Evolutionary conservation across 1,140 invertebrate genomes (phyloP).

Genomic region (Nomia melanderi): DNA sequence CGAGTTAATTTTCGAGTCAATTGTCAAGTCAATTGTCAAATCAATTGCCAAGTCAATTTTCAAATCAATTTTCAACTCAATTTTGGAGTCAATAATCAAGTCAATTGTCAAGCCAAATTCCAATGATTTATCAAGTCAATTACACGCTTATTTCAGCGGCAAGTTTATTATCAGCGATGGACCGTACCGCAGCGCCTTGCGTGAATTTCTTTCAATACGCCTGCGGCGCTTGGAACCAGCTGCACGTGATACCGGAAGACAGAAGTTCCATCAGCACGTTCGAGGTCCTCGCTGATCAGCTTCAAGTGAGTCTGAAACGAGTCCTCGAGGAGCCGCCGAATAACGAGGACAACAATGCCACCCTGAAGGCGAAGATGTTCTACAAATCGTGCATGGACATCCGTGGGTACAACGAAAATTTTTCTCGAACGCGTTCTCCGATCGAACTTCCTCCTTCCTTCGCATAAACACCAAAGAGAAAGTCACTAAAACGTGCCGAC

Average conservation of each 20-base stretch:
- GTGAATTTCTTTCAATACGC: slow-evolving; percentile 94
- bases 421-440: neutral
- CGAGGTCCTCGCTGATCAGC: slow-evolving; percentile 92
- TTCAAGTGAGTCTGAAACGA: slow-evolving; percentile 91
- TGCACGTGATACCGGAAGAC: slow-evolving; percentile 94
- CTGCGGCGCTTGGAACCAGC: slow-evolving; percentile 94
- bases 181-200: slow-evolving; percentile 89
- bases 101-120: too few relatives aligned
- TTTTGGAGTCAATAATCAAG: too few relatives aligned
- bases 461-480: neutral
- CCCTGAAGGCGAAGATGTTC: slow-evolving; percentile 91
- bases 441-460: neutral
- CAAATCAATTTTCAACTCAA: too few relatives aligned
- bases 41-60: too few relatives aligned
- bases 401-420: slow-evolving; percentile 85
- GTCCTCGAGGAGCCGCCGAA: slow-evolving; percentile 87
- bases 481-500: too few relatives aligned
- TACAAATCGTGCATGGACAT: slow-evolving; percentile 94
- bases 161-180: slow-evolving; percentile 92
- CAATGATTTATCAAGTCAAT: too few relatives aligned
- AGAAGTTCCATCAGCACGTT: slow-evolving; percentile 93
- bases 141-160: slow-evolving; percentile 84
- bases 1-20: too few relatives aligned
- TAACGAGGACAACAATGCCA: slow-evolving; percentile 86
- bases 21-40: too few relatives aligned